Base-by-base conservation (phyloP, 2,113 vertebrate species). In the Otocyon megalotis region DNA sequence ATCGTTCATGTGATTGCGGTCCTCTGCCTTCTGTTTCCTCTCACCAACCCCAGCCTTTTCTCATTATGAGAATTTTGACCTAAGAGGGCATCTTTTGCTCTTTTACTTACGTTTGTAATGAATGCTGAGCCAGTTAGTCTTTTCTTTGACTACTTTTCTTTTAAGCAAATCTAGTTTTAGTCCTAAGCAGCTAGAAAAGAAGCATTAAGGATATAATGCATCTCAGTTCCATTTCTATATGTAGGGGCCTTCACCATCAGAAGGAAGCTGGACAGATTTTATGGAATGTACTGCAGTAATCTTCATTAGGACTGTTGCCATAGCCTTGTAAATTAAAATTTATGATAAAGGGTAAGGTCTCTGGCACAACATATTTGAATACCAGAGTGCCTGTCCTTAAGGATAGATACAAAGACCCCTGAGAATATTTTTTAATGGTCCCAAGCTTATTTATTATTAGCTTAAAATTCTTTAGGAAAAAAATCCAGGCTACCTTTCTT, bases 311-410 rank as follows among this genome's bases (percentile, higher is more conserved):
- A 98, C 95, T 95, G 60, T 98, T 98, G 97, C 97, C 95, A 88
- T 95, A 79, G 96, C 96, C 97, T 98, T 98, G 85, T 96, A 98
- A 98, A 98, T 98, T 98, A 98, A 98, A 98, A 98, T 98, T 97
- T 98, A 98, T 98, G 98, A 92, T 71, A 71, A 96, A 94, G 60
- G 93, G 96, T 79, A 98, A 95, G 94, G 97, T 98, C 98, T 98
- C 89, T 97, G 92, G 84, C 97, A 98, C 85, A 98, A 94, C 85
- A 88, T 98, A 97, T 95, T 98, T 97, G 97, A 98, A 98, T 98
- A 98, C 76, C 56, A 96, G 96, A 97, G 96, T 98, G 94, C 90
- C 94, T 97, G 15, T 98, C 96, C 97, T 98, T 98, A 97, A 92
- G 54, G 79, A 96, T 96, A 96, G 79, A 77, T 97, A 86, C 53